Conservation (phyloP, 2,797 vertebrate species). For the Oreortyx pictus region DNA sequence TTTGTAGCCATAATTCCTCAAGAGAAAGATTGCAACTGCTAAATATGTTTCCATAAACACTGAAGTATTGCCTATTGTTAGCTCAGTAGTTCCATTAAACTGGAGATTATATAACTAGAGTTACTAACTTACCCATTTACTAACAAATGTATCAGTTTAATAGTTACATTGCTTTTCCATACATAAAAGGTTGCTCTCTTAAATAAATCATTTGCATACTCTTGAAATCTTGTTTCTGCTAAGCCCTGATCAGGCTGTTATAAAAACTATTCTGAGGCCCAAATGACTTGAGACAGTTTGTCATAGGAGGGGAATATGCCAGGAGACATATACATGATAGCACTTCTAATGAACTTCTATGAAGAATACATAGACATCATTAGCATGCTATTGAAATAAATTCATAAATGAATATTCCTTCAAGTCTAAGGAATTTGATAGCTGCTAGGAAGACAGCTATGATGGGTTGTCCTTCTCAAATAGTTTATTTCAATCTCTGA, state of each 20-base stretch:
- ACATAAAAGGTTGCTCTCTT: constrained; percentile 60
- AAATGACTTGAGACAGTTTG: constrained; percentile 29
- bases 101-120: not conserved
- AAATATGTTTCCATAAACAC: constrained; percentile 39
- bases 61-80: constrained; percentile 45
- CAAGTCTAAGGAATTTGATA: not conserved
- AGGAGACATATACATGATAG: not conserved
- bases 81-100: constrained; percentile 20
- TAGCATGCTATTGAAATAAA: not conserved
- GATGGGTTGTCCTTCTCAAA: not conserved
- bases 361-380: not conserved
- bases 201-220: constrained; percentile 74
- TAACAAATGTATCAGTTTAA: constrained; percentile 61
- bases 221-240: constrained; percentile 72
- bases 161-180: constrained; percentile 44
- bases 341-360: not conserved
- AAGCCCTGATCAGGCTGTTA: constrained; percentile 69
- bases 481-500: not conserved
- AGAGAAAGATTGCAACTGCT: constrained; percentile 16
- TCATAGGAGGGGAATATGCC: constrained; percentile 19
- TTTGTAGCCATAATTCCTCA: constrained; percentile 15
- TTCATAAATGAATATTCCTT: not conserved
- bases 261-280: constrained; percentile 61
- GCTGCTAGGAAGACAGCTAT: not conserved
- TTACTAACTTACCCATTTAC: constrained; percentile 57